Base-by-base conservation (phyloP, 2,113 vertebrate genomes). In the Entelurus aequoreus region DNA sequence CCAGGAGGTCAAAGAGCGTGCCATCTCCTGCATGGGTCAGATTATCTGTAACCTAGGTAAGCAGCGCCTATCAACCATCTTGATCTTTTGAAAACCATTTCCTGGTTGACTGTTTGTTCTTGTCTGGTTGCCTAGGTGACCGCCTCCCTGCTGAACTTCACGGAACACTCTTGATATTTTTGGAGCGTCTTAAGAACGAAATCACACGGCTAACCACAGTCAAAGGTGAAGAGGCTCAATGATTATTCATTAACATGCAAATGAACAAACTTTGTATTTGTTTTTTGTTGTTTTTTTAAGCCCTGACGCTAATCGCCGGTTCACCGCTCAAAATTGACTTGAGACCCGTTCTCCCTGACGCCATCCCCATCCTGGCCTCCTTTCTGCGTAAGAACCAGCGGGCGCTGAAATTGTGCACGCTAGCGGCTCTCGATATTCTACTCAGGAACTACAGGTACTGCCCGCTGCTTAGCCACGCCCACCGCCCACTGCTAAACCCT, bases 21-120 rank as follows among this genome's bases (percentile, higher is more conserved):
- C 96, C 66, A 99, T 99, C 84, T 98, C 97, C 72, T 99, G 97
- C 71, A 99, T 98, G 95, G 97, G 97, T 44, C 97, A 99, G 81
- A 98, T 99, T 16, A 98, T 99, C 85, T 98, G 97, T 83, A 99
- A 95, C 80, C 91, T 99, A 58, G 97, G 97, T 82, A 94, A 97
- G 80, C 88, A 86, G 74, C 91, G 49, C 88, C 91, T 28, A 56
- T 84, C 68, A 87, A 90, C 72, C 80, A 13, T 28, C 54, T 54
- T 66, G 6, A 8, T n/a, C 35, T 51, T 42, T 28, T 1, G 35
- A 3, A 3, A 11, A 2, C 5, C 0, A 21, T 5, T 48, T 21
- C 2, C 54, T 35, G 35, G 5, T 12, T 48, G 14, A 19, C 58
- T 12, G 10, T 46, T 11, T 14, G 3, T 28, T 46, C 3, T 14